These are phyloP conservation scores for Calidris pygmaea DNA, from an alignment of 2,113 vertebrate genomes.

Conservation along the genomic window DNA sequence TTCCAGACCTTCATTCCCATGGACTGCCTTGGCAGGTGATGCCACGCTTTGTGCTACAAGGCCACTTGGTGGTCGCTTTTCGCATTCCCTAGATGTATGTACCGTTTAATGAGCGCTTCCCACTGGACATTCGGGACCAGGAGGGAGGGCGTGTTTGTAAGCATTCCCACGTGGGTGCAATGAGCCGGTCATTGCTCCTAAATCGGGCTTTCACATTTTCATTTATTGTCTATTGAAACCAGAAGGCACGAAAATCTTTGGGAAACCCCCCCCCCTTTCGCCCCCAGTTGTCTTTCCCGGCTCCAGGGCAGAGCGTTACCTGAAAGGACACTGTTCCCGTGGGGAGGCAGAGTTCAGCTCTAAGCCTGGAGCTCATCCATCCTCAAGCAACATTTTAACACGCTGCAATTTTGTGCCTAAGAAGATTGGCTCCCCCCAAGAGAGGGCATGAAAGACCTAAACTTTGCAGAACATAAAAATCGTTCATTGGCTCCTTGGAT, in stretches of 20 bases:
- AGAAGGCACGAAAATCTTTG: neutral
- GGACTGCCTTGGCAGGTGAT: neutral
- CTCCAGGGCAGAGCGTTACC: neutral
- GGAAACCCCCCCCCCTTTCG: accelerated
- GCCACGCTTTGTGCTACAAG: neutral
- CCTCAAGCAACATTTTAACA: neutral
- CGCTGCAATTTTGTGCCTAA: neutral
- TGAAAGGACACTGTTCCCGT: neutral
- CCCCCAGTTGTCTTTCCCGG: neutral
- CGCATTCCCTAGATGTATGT: neutral
- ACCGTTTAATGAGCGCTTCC: neutral
- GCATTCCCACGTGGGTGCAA: neutral
- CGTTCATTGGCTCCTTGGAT: neutral
- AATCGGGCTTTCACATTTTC: neutral
- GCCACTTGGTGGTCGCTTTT: neutral
- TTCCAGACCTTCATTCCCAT: neutral
- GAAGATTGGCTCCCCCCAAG: neutral
- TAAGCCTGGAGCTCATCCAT: neutral
- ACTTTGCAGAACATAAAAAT: neutral
- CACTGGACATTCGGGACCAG: neutral
- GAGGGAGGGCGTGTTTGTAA: neutral
- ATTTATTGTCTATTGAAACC: neutral
- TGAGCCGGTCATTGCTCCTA: neutral
- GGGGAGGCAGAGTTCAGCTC: neutral
- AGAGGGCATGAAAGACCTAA: neutral